Evolutionary conservation across 2,113 vertebrate genomes (phyloP), one percentile per base, ranked within the genome.

Genomic region (Marcusenius ussheri): DNA sequence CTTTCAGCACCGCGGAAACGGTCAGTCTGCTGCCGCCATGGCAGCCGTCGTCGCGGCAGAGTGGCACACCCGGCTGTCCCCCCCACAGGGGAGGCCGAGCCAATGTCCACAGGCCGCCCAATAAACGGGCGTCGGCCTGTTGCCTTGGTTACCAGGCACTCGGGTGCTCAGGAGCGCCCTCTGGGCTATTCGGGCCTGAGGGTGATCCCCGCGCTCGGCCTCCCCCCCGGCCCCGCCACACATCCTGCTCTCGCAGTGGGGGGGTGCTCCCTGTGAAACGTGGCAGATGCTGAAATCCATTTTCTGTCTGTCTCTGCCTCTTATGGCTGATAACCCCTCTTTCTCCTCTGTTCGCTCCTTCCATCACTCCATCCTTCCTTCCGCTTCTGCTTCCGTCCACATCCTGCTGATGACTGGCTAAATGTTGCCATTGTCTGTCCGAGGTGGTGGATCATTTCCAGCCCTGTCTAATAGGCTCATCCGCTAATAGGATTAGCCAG

Each of bases 1-100:
- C 94, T 98, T 98, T 93, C 97, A 98, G 96, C 98, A 98, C 95
- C 95, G 98, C 91, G 98, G 97, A 89, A 99, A 99, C 0, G 98
- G 98, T 99, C 93, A 97, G 97, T 95, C 66, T 50, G 4, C 88
- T 31, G 49, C 74, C 74, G 50, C 50, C 88, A 89, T 45, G 88
- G 88, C 88, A 89, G 77, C 88, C 27, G 9, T 39, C n/a, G 47
- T 13, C 46, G 21, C 42, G 42, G 88, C 9, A 53, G 66, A 47
- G 21, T 19, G n/a, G 46, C 11, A 51, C 89, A 58, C 13, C 35
- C 46, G 19, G 47, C 27, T 8, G 7, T 39, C n/a, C 35, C 83
- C 49, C 19, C 49, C 31, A 3, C 35, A 88, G 35, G 49, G 49
- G 49, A 50, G 50, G 5, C 58, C 58, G n/a, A 8, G 62, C 24